Conservation (phyloP, 2,888 invertebrate genomes). For the Liodrosophila aerea region DNA sequence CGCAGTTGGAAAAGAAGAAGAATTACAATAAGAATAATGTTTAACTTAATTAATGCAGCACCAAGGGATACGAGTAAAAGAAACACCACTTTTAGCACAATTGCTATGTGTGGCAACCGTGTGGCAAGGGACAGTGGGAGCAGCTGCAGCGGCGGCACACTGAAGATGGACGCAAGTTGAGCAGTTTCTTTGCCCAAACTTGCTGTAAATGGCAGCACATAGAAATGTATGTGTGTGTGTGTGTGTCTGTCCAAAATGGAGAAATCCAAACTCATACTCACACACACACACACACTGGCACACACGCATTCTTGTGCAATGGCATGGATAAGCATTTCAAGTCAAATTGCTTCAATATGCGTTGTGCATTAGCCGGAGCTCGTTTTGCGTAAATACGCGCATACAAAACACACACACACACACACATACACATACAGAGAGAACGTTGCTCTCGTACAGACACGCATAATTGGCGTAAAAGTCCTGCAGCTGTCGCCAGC, state of each 20-base stretch:
- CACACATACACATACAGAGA: slow-evolving; percentile 1
- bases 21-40: too few relatives aligned
- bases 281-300: slow-evolving; percentile 12
- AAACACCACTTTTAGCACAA: too few relatives aligned
- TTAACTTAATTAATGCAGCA: too few relatives aligned
- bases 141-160: neutral
- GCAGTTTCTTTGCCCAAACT: slow-evolving; percentile 56
- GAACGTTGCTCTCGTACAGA: slow-evolving; percentile 13
- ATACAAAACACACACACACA: slow-evolving; percentile 20
- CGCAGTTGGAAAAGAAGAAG: too few relatives aligned
- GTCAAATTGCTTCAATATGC: slow-evolving; percentile 71
- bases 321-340: slow-evolving; percentile 65
- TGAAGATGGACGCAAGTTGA: slow-evolving; percentile 24
- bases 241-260: slow-evolving; percentile 11
- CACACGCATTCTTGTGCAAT: slow-evolving; percentile 49
- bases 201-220: slow-evolving; percentile 54
- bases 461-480: slow-evolving; percentile 66
- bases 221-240: slow-evolving; percentile 12
- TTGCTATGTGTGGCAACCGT: too few relatives aligned
- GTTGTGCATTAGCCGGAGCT: slow-evolving; percentile 67
- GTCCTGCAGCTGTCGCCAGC: slow-evolving; percentile 69
- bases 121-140: too few relatives aligned
- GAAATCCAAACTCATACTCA: slow-evolving; percentile 2
- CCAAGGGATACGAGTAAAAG: too few relatives aligned
- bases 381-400: slow-evolving; percentile 70